phyloP scores from a whole-genome alignment of 2,113 vertebrate species.

The Pipra filicauda region DNA sequence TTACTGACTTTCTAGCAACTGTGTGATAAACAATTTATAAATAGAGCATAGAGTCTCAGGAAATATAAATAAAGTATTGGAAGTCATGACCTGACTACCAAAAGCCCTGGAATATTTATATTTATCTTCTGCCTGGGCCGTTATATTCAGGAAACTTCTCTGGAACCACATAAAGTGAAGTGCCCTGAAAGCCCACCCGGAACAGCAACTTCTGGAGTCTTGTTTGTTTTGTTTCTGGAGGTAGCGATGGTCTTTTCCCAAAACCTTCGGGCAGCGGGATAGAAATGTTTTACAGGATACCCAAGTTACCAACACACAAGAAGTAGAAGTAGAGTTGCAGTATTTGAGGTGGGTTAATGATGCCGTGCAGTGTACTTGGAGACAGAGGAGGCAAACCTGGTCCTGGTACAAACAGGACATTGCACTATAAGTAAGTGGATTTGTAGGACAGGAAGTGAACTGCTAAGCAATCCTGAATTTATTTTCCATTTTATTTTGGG shows the following conservation, averaged over 20 bases:
- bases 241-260: neutral
- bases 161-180: neutral
- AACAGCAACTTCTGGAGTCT: neutral
- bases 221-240: neutral
- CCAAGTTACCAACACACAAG: neutral
- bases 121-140: neutral
- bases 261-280: neutral
- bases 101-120: neutral
- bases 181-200: neutral
- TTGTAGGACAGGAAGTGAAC: neutral
- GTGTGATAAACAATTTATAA: slow-evolving; percentile 44
- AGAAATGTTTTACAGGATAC: neutral
- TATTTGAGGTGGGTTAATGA: neutral
- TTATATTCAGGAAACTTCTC: neutral
- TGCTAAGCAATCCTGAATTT: neutral
- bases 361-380: accelerated
- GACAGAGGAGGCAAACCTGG: neutral
- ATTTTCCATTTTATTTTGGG: neutral
- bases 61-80: slow-evolving; percentile 42
- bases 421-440: neutral
- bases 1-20: slow-evolving; percentile 25
- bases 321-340: neutral
- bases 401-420: neutral
- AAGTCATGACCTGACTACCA: neutral
- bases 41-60: slow-evolving; percentile 5